Evolutionary conservation across 1,140 invertebrate genomes (phyloP), one percentile per base, ranked within the genome.

Genomic region (Pomacea maculata): DNA sequence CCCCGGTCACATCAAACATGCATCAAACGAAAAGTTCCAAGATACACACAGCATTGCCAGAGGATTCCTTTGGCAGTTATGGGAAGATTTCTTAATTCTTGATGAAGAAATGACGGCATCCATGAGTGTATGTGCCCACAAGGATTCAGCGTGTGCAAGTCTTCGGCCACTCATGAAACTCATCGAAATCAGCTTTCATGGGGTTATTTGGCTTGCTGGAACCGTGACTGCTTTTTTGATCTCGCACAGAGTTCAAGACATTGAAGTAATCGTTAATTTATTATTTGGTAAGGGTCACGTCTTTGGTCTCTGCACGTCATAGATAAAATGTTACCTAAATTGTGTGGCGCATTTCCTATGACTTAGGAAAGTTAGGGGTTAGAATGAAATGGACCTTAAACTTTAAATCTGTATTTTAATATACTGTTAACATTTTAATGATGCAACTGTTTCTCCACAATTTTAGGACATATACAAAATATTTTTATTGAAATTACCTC

Each of bases 251-350:
- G 92, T 92, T 83, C 91, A 92, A 19, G 90, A 95, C 25, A 94
- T 96, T 88, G 94, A 96, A 91, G 93, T 96, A 91, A 94, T 96
- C 92, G 93, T 97, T 0, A 98, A 97, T 90, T 94, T 97, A 86
- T 92, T 97, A 15, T 90, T 96, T 86, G 96, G 96, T 96, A 93
- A 92, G 91, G 88, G 21, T 70, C 57, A 61, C 15, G 15, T 61
- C 57, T 17, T 17, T 9, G 57, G 11, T 9, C 64, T 34, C 34
- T 45, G 34, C 34, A 45, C 34, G 2, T 45, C 34, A 6, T 45
- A 45, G 34, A 45, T 45, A 45, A 45, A 45, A 45, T 2, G 2
- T 6, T 45, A 45, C 34, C 34, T 45, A 45, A 45, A 45, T 45
- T 45, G 34, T 45, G 34, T 45, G 34, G 34, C 34, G 34, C 34